Evolutionary conservation across 2,888 invertebrate species (phyloP).

Genomic region (Elysia crispata): DNA sequence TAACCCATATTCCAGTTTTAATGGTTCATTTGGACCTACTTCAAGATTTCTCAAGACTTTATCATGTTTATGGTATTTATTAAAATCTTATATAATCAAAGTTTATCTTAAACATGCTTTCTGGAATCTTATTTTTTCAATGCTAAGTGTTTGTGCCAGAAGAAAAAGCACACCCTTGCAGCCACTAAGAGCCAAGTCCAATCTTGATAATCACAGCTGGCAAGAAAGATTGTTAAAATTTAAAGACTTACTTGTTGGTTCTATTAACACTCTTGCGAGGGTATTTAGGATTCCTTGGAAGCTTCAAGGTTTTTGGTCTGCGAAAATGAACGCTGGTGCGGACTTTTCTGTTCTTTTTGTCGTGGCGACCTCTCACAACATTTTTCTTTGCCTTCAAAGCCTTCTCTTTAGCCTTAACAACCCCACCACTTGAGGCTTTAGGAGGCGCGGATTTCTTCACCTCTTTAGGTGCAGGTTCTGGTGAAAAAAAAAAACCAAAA

Average conservation of each 20-base stretch:
- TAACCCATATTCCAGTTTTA: too few relatives aligned
- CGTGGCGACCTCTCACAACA: slow-evolving; percentile 94
- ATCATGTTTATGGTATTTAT: too few relatives aligned
- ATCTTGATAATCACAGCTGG: too few relatives aligned
- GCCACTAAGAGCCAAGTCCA: too few relatives aligned
- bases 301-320: slow-evolving; percentile 93
- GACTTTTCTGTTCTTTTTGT: slow-evolving; percentile 91
- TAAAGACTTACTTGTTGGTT: slow-evolving; percentile 59
- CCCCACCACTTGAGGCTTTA: slow-evolving; percentile 52
- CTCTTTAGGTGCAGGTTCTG: slow-evolving; percentile 54
- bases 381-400: slow-evolving; percentile 87
- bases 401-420: slow-evolving; percentile 66
- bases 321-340: slow-evolving; percentile 97
- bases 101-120: too few relatives aligned
- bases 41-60: too few relatives aligned
- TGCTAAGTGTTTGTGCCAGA: too few relatives aligned
- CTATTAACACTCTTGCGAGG: slow-evolving; percentile 95
- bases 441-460: slow-evolving; percentile 52
- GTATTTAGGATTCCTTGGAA: slow-evolving; percentile 95
- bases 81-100: too few relatives aligned
- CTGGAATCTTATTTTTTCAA: too few relatives aligned
- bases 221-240: too few relatives aligned
- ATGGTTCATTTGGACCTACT: too few relatives aligned
- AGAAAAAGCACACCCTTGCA: too few relatives aligned
- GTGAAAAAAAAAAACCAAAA: background rate